Evolutionary conservation across 2,113 vertebrate genomes (phyloP).

Genomic region (Onychorhynchus coronatus): DNA sequence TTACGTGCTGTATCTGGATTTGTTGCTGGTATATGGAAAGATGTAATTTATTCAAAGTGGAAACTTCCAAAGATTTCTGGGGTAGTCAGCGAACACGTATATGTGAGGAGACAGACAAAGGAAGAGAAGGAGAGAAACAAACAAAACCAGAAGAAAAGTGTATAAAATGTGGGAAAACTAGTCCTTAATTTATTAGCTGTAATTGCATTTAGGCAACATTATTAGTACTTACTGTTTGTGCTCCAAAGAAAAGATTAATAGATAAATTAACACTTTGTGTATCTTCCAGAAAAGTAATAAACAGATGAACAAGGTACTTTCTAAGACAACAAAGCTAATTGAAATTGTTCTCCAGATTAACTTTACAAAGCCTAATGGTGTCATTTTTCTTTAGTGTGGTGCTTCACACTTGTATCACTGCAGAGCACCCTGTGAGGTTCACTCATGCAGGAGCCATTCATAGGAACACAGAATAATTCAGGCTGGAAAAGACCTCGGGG

Average conservation of each 20-base stretch:
- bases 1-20: neutral
- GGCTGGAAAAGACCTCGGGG: neutral
- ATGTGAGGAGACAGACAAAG: neutral
- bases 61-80: neutral
- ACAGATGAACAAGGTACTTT: neutral
- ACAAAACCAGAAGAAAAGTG: neutral
- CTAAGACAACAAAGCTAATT: neutral
- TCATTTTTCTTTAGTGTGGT: neutral
- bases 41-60: neutral
- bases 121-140: neutral
- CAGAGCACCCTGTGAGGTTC: neutral
- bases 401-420: neutral
- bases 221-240: neutral
- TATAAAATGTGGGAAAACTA: neutral
- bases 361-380: neutral
- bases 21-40: neutral
- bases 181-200: neutral
- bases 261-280: conserved; percentile 3
- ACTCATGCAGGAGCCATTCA: neutral
- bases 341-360: neutral
- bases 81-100: neutral
- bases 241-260: neutral
- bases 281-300: neutral
- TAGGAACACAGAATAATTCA: neutral
- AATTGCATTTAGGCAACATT: neutral